Base-by-base conservation (phyloP, 2,888 invertebrate genomes). In the Erebia epiphron region DNA sequence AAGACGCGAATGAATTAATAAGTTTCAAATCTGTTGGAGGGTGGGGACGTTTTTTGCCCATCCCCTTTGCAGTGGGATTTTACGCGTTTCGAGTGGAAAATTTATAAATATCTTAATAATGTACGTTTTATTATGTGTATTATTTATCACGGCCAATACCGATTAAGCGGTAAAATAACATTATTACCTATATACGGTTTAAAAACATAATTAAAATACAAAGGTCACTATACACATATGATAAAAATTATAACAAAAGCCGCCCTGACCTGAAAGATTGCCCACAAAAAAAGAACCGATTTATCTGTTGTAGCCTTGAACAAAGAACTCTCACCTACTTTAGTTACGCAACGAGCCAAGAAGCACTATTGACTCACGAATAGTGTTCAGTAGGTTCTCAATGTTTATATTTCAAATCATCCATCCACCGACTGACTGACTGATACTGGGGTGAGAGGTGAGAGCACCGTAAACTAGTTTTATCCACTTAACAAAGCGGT, bases 401-500 rank as follows among this genome's bases (percentile, higher is more conserved):
- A 62, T 57, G 49, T 57, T 63, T n/a, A 14, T 50, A n/a, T 56
- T 69, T 50, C 52, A 67, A 72, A 69, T 69, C 72, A 68, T 62
- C 35, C 68, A 63, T 26, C 21, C 18, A 69, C 46, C 50, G 70
- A 66, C 68, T 75, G 71, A 73, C 69, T 54, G 54, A 68, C 43
- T 43, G 67, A 72, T 74, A 75, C 57, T 18, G 68, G 46, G 73
- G 68, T 70, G 62, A 75, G 67, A 73, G 75, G 74, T 75, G 58
- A 49, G 66, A 61, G 26, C 67, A 49, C 67, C 41, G n/a, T 18
- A 43, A 72, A 72, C 75, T 49, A 57, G 71, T 74, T 49, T 56
- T 14, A 73, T 68, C 75, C 67, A 65, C 56, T 68, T n/a, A 0
- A 4, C 10, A 21, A 54, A 61, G 54, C 56, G 49, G 70, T 68